Evolutionary conservation across 1,140 invertebrate genomes (phyloP).

Genomic region (Danaus plexippus): DNA sequence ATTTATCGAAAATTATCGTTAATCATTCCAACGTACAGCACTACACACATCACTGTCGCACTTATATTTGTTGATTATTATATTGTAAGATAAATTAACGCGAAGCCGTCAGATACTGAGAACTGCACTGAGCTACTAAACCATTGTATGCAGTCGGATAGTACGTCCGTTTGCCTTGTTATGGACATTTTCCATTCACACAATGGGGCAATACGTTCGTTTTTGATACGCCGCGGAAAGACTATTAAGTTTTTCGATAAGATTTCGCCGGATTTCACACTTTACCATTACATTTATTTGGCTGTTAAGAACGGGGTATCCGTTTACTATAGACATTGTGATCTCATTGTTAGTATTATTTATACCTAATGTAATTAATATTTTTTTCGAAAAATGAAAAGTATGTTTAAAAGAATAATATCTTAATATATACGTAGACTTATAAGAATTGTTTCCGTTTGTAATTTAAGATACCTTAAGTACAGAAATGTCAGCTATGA

Average conservation of each 20-base stretch:
- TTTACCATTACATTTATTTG: too few relatives aligned
- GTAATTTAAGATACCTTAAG: too few relatives aligned
- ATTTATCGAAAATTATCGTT: background rate
- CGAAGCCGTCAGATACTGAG: slow-evolving; percentile 60
- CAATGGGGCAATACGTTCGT: slow-evolving; percentile 49
- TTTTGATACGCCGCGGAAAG: slow-evolving; percentile 18
- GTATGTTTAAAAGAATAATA: too few relatives aligned
- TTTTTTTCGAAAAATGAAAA: too few relatives aligned
- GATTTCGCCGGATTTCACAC: too few relatives aligned
- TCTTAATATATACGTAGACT: too few relatives aligned
- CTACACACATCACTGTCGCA: slow-evolving; percentile 9
- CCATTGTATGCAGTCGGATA: slow-evolving; percentile 68
- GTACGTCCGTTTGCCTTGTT: slow-evolving; percentile 60
- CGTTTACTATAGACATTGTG: too few relatives aligned
- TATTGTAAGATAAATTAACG: slow-evolving; percentile 18
- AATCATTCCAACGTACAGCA: slow-evolving; percentile 7
- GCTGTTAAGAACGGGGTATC: too few relatives aligned
- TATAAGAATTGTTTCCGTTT: too few relatives aligned
- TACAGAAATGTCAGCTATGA: too few relatives aligned
- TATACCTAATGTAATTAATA: too few relatives aligned
- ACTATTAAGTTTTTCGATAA: background rate
- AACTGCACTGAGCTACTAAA: slow-evolving; percentile 54
- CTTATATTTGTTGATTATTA: slow-evolving; percentile 11
- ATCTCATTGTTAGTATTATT: too few relatives aligned
- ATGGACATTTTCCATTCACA: slow-evolving; percentile 65